Percentiles rank a stretch among this genome's conserved stretches.
These are phyloP conservation scores for Lamellibrachia satsuma DNA, from an alignment of 2,888 invertebrate genomes.

Conservation along the genomic window DNA sequence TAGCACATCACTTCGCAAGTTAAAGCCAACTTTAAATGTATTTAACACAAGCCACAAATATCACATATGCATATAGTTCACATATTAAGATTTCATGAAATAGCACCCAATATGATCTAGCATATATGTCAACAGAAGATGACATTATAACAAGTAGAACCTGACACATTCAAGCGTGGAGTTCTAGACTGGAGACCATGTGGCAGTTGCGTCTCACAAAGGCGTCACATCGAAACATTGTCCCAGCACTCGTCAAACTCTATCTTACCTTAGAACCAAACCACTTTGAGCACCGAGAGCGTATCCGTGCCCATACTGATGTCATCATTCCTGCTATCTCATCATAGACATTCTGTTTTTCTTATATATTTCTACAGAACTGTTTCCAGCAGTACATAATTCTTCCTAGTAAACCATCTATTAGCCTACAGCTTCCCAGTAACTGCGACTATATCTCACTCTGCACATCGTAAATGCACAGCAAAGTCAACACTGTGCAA, in stretches of 20 bases:
- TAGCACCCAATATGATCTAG: no score
- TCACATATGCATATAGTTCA: no score
- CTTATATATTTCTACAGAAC: neutral
- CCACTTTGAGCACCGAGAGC: neutral
- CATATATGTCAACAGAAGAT: no score
- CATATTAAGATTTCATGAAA: no score
- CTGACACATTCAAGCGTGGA: no score
- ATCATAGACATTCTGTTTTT: neutral
- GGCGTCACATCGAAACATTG: no score
- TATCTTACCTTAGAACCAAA: constrained; percentile 9
- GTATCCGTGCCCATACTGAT: neutral
- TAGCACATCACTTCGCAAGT: no score
- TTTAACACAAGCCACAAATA: no score
- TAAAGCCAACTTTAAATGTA: no score
- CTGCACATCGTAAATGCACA: neutral
- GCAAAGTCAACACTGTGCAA: neutral
- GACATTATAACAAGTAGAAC: no score
- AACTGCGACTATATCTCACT: neutral
- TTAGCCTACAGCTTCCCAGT: neutral
- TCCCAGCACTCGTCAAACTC: neutral
- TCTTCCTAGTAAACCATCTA: neutral
- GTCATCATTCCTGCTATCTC: neutral
- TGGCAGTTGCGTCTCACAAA: no score
- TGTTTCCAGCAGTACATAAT: neutral
- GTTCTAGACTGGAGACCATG: no score